phyloP scores from a whole-genome alignment of 2,888 invertebrate species.

The Dynastes maya region DNA sequence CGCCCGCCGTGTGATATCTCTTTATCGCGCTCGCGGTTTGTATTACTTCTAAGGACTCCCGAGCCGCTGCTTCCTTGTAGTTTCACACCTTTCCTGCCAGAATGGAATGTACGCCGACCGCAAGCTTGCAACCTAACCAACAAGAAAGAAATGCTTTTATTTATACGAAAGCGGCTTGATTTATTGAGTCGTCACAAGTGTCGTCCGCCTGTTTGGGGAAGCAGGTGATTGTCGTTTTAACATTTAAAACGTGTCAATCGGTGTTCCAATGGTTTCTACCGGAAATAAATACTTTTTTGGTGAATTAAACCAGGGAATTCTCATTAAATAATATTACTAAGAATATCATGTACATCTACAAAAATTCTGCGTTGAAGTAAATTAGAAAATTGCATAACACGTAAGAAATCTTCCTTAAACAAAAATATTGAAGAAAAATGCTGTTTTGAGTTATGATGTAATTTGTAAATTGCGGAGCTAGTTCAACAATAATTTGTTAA shows the following conservation, averaged over 20 bases:
- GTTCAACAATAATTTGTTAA: too few relatives aligned
- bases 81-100: slow-evolving; percentile 29
- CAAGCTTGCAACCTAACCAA: neutral
- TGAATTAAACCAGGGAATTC: neutral
- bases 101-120: slow-evolving; percentile 20
- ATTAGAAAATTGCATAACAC: too few relatives aligned
- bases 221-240: slow-evolving; percentile 2
- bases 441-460: too few relatives aligned
- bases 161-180: slow-evolving; percentile 20
- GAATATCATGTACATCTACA: too few relatives aligned
- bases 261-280: too few relatives aligned
- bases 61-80: slow-evolving; percentile 22
- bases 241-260: slow-evolving; percentile 1
- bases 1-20: slow-evolving; percentile 10
- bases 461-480: too few relatives aligned
- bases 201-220: slow-evolving; percentile 3
- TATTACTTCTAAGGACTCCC: neutral
- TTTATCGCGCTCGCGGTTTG: slow-evolving; percentile 10
- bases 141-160: slow-evolving; percentile 27
- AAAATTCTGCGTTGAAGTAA: too few relatives aligned
- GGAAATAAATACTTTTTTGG: too few relatives aligned
- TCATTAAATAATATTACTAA: neutral
- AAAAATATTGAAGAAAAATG: too few relatives aligned
- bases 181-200: slow-evolving; percentile 13
- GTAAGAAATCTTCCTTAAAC: too few relatives aligned